phyloP scores from a whole-genome alignment of 1,140 invertebrate species.

The Contarinia nasturtii region DNA sequence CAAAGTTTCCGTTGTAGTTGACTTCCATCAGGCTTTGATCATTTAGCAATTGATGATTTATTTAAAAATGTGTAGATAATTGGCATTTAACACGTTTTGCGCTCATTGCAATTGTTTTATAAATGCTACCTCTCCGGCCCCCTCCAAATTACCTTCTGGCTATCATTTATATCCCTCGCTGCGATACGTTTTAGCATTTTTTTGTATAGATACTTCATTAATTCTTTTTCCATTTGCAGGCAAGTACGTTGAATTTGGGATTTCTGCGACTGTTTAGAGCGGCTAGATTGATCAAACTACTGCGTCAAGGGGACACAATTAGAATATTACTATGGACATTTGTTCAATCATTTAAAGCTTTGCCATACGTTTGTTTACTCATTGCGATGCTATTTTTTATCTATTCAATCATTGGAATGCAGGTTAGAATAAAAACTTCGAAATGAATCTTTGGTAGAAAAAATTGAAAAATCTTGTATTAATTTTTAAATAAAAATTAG shows the following conservation, averaged over 20 bases:
- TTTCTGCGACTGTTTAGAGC: constrained; percentile 97
- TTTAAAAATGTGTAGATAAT: too few species aligned
- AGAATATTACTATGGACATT: constrained; percentile 99
- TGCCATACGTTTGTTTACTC: constrained; percentile 99
- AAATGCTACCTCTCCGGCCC: too few species aligned
- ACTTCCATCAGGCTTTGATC: too few species aligned
- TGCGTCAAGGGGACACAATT: constrained; percentile 98
- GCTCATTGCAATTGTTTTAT: too few species aligned
- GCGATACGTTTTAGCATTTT: too few species aligned
- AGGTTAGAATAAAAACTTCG: constrained; percentile 48
- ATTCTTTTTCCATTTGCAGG: constrained; percentile 28
- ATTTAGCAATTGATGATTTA: too few species aligned
- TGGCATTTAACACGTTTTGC: too few species aligned
- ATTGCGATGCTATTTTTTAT: constrained; percentile 99
- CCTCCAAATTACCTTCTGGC: too few species aligned
- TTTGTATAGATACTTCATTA: too few species aligned
- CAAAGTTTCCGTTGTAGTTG: too few species aligned
- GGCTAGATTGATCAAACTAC: constrained; percentile 94
- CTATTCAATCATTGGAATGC: constrained; percentile 99
- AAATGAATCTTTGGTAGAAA: not conserved
- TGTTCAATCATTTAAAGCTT: constrained; percentile 99
- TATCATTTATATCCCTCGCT: too few species aligned
- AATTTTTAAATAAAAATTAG: constrained; percentile 26
- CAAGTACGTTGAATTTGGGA: constrained; percentile 95
- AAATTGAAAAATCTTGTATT: not conserved